phyloP scores from a whole-genome alignment of 2,797 vertebrate species.

The Sorex maritimensis region DNA sequence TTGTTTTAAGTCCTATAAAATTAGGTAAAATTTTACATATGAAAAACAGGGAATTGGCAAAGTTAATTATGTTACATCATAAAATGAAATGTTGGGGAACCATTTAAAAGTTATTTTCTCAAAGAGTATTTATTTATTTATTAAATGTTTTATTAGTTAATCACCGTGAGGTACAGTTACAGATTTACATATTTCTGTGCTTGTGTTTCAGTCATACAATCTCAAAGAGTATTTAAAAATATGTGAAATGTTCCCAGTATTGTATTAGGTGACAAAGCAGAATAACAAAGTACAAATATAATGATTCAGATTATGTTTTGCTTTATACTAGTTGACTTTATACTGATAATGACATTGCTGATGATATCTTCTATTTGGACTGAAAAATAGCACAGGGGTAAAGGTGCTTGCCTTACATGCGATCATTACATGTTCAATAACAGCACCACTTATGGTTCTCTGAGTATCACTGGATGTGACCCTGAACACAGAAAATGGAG shows the following conservation, averaged over 20 bases:
- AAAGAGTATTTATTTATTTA: not conserved
- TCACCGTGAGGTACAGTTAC: too few relatives aligned
- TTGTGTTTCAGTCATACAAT: not conserved
- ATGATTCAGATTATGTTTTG: not conserved
- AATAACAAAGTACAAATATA: not conserved
- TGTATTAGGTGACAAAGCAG: not conserved
- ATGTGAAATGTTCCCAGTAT: not conserved
- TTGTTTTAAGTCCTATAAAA: slow-evolving; percentile 48
- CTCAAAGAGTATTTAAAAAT: slow-evolving; percentile 1
- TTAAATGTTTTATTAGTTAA: too few relatives aligned
- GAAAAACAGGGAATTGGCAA: not conserved
- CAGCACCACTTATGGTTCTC: too few relatives aligned
- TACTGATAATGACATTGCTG: not conserved
- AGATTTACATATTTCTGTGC: too few relatives aligned
- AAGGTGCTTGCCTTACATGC: too few relatives aligned
- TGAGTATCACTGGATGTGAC: too few relatives aligned
- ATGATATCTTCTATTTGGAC: not conserved
- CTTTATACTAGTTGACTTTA: not conserved
- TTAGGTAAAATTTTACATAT: not conserved
- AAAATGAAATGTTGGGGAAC: not conserved
- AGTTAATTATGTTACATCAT: not conserved
- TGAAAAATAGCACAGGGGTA: too few relatives aligned
- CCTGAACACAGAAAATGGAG: too few relatives aligned
- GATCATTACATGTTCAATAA: too few relatives aligned
- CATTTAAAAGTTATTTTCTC: slow-evolving; percentile 23